Conservation (phyloP, 2,888 invertebrate genomes). For the Trachelus iudaicus region DNA sequence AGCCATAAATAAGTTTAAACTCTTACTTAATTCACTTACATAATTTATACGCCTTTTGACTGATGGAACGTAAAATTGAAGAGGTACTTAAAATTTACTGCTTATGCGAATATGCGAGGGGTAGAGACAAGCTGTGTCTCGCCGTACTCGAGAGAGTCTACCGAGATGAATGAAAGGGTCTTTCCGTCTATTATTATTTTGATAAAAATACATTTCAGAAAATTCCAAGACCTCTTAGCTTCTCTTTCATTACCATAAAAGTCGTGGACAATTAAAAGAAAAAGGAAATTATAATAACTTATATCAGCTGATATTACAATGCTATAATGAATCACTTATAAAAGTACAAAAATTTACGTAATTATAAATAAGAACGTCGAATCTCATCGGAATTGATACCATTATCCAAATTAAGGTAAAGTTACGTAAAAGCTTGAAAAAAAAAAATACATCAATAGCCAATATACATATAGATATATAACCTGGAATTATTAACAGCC, state of each 20-base stretch:
- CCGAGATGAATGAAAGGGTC: neutral
- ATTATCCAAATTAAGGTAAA: no score
- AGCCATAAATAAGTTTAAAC: conserved; percentile 1
- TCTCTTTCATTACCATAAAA: neutral
- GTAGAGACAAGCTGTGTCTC: neutral
- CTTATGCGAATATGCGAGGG: neutral
- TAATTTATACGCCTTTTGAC: conserved; percentile 3
- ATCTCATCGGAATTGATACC: no score
- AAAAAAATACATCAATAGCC: no score
- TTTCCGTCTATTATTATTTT: neutral
- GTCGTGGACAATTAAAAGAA: neutral
- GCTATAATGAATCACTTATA: neutral
- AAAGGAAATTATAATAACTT: no score
- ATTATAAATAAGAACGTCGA: no score
- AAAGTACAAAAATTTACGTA: no score
- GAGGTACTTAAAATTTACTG: conserved; percentile 3
- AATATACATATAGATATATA: no score
- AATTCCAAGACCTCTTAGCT: neutral
- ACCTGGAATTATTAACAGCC: no score
- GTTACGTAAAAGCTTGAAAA: no score
- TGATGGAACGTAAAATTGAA: conserved; percentile 1
- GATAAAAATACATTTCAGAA: neutral
- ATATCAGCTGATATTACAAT: neutral
- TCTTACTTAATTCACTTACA: neutral
- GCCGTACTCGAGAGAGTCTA: neutral